These are phyloP conservation scores for Trematomus loennbergii DNA, from an alignment of 2,113 vertebrate genomes.

Conservation along the genomic window DNA sequence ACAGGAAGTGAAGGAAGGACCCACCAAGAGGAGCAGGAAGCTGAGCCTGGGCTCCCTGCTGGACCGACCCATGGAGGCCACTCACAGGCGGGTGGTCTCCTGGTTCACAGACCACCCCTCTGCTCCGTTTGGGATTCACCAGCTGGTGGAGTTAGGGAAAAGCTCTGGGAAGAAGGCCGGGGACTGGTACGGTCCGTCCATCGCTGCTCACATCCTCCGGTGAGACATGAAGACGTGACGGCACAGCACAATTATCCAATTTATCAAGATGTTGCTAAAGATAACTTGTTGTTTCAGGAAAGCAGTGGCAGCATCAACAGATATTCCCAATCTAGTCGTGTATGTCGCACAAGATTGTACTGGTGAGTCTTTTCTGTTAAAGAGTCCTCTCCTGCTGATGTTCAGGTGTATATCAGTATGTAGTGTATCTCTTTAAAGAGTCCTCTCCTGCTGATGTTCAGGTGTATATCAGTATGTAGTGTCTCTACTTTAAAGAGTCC, in stretches of 20 bases:
- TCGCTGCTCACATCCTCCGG: conserved; percentile 90
- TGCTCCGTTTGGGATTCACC: conserved; percentile 89
- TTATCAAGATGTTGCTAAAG: background rate
- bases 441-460: too few species aligned
- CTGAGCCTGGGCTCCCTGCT: conserved; percentile 67
- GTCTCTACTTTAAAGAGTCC: too few species aligned
- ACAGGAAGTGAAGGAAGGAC: background rate
- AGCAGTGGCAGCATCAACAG: conserved; percentile 83
- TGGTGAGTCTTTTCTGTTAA: conserved; percentile 76
- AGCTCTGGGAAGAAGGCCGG: conserved; percentile 90
- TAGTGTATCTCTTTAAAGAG: too few species aligned
- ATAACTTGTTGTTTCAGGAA: conserved; percentile 81
- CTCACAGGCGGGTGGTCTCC: conserved; percentile 84
- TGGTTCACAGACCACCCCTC: conserved; percentile 88
- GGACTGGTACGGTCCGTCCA: conserved; percentile 93
- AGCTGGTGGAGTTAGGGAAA: conserved; percentile 86
- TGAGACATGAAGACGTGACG: conserved; percentile 68
- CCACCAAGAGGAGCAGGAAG: conserved; percentile 24
- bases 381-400: too few species aligned
- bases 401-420: too few species aligned
- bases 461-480: too few species aligned
- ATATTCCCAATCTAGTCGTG: conserved; percentile 81
- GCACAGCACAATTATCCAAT: accelerated
- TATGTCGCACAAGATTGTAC: conserved; percentile 95
- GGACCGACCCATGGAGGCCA: conserved; percentile 74